Conservation (phyloP, 2,113 vertebrate species). For the Ceratotherium simum region DNA sequence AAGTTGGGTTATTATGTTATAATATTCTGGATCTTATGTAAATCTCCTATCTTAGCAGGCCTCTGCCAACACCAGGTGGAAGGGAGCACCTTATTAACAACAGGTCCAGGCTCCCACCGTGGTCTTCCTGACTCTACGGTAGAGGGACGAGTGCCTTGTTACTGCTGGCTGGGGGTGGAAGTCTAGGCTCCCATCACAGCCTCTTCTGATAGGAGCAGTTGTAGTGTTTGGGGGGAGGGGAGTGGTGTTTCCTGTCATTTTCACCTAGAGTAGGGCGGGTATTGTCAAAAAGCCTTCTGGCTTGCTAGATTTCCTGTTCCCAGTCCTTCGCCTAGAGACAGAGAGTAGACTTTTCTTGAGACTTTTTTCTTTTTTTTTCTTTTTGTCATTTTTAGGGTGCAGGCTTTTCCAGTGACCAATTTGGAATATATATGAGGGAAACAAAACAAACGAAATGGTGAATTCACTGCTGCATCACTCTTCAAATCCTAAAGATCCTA, state of each 20-base stretch:
- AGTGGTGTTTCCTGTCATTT: background rate
- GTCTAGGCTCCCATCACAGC: background rate
- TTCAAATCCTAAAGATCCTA: background rate
- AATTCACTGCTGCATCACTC: background rate
- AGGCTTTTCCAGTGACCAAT: background rate
- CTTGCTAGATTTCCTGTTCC: too few relatives aligned
- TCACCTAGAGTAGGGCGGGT: background rate
- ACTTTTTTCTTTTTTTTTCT: background rate
- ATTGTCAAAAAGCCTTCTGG: background rate
- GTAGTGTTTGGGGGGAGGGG: background rate
- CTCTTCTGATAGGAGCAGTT: too few relatives aligned
- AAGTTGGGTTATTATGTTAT: background rate
- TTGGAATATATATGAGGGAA: background rate
- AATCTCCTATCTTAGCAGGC: background rate
- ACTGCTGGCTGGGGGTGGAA: background rate
- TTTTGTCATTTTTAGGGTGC: background rate
- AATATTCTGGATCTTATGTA: background rate
- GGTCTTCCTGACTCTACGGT: too few relatives aligned
- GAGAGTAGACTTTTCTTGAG: background rate
- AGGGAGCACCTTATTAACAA: background rate
- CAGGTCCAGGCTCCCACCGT: background rate
- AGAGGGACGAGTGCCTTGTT: background rate
- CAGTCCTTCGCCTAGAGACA: background rate
- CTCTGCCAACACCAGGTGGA: background rate
- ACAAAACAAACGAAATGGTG: background rate